Percentiles rank a stretch among this genome's conserved stretches.
These are phyloP conservation scores for Nothobranchius furzeri DNA, from an alignment of 2,113 vertebrate genomes.

Conservation along the genomic window DNA sequence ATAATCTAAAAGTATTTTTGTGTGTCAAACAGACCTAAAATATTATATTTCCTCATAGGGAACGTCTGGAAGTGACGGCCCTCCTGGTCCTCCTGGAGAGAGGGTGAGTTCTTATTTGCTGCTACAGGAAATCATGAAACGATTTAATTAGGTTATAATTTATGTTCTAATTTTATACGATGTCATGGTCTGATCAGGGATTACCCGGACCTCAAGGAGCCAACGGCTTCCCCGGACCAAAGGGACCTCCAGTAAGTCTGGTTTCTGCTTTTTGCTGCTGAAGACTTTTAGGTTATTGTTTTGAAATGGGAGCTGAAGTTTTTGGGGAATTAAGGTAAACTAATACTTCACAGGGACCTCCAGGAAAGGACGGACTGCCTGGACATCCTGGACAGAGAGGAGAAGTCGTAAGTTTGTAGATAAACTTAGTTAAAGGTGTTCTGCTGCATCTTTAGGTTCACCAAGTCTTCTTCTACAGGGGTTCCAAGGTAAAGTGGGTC, in stretches of 20 bases:
- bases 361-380: conserved; percentile 91
- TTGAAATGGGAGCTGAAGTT: not conserved
- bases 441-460: not conserved
- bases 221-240: conserved; percentile 90
- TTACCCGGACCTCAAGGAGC: conserved; percentile 87
- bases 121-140: not conserved
- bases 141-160: not conserved
- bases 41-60: conserved; percentile 73
- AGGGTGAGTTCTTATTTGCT: not conserved
- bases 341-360: conserved; percentile 83
- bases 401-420: conserved; percentile 85
- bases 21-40: no score
- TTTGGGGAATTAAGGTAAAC: not conserved
- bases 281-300: not conserved
- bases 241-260: conserved; percentile 87
- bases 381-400: conserved; percentile 94
- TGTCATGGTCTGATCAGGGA: conserved; percentile 75
- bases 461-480: conserved; percentile 75
- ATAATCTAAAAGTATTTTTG: no score
- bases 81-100: conserved; percentile 83
- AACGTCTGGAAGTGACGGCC: conserved; percentile 88
- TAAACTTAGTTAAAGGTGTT: no score
- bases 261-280: not conserved
- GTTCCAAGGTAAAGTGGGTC: conserved; percentile 92
- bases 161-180: not conserved